Conservation (phyloP, 2,797 vertebrate species). For the Chiropotes sagulatus region DNA sequence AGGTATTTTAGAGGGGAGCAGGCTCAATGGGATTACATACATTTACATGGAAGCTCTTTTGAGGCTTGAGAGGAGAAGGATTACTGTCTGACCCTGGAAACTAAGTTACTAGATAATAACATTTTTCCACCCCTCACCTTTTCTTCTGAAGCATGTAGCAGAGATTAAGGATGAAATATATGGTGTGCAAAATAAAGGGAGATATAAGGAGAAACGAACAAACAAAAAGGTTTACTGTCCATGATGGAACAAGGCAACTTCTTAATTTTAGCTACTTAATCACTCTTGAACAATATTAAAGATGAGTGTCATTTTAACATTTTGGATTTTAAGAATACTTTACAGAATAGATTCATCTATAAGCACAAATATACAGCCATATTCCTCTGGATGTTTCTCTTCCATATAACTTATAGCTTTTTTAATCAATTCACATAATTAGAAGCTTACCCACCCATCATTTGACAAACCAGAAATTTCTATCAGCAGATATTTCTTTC, state of each 20-base stretch:
- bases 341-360: background rate
- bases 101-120: background rate
- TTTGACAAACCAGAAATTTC: constrained; percentile 13
- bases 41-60: background rate
- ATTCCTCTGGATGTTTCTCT: background rate
- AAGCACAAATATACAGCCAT: background rate
- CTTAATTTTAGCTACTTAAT: background rate
- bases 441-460: background rate
- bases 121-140: background rate
- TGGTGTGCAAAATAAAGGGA: background rate
- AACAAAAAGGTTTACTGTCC: background rate
- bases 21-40: background rate
- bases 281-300: background rate
- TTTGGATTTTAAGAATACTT: background rate
- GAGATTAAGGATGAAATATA: background rate
- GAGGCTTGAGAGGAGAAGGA: background rate
- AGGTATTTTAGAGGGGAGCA: background rate
- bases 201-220: background rate
- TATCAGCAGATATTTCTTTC: background rate
- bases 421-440: constrained; percentile 1
- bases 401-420: background rate
- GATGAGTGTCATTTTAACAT: background rate
- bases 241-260: background rate
- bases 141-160: background rate
- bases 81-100: background rate